A percentile compares a stretch with the other conserved stretches of the same genome.
Evolutionary conservation across 1,140 invertebrate genomes (phyloP).

Genomic region (Platorchestia sp.): DNA sequence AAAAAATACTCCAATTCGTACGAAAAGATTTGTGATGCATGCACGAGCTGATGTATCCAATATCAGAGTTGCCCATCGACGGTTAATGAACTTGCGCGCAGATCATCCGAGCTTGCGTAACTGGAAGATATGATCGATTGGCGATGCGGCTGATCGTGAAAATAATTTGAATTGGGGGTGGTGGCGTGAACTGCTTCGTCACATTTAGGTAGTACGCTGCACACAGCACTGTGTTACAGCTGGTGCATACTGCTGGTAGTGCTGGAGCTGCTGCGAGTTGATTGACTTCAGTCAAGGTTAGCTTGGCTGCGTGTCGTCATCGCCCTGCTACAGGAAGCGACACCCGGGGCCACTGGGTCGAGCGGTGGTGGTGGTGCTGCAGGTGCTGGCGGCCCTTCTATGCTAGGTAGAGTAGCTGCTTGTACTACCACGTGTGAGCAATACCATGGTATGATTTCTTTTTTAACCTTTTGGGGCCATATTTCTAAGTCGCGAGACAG

Average conservation of each 20-base stretch:
- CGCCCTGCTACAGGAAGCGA: not conserved
- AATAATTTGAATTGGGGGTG: not conserved
- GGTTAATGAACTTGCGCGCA: not conserved
- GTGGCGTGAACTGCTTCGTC: not conserved
- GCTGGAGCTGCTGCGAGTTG: not conserved
- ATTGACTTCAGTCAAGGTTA: constrained; percentile 8
- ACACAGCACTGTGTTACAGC: not conserved
- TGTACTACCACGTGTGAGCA: not conserved
- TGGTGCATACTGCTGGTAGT: not conserved
- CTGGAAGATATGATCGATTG: too few relatives aligned
- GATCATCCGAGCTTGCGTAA: not conserved
- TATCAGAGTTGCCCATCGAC: not conserved
- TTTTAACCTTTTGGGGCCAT: not conserved
- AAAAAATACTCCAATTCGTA: too few relatives aligned
- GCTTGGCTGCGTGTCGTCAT: not conserved
- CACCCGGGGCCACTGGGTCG: constrained; percentile 1
- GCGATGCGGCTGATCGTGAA: not conserved
- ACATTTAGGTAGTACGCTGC: not conserved
- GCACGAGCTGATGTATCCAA: not conserved
- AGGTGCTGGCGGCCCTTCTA: not conserved
- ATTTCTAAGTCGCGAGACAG: too few relatives aligned
- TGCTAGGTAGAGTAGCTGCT: not conserved
- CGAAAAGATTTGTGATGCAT: too few relatives aligned
- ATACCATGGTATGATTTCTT: not conserved
- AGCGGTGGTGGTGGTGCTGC: not conserved